Base-by-base conservation (phyloP, 2,797 vertebrate species). In the Prunella strophiata region DNA sequence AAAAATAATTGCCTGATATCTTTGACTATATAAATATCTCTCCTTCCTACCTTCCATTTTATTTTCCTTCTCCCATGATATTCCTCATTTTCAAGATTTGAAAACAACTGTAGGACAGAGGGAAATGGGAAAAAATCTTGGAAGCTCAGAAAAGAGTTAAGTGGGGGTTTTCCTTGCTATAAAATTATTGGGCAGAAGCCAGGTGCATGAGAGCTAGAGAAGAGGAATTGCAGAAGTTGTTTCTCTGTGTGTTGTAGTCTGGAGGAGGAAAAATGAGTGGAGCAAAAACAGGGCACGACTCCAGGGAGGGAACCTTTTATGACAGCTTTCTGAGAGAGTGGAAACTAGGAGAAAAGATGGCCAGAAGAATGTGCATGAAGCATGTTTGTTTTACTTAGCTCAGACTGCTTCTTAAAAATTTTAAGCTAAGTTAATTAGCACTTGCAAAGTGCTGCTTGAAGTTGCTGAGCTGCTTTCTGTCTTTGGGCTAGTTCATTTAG, bases 271-370 rank as follows among this genome's bases (percentile, higher is more conserved):
- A 89, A 88, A 94, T 2, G 17, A 93, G 74, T 38, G 61, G 38
- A 94, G 65, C 65, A 91, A 89, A 94, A 92, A 61, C 93, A 95
- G 91, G 93, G 87, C 95, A 92, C 0, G 9, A 88, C 84, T 94
- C 89, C 82, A 92, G 88, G 89, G 85, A 93, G 50, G 38, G 87
- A 95, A 68, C 63, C 85, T 91, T 91, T 94, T 92, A 73, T 92
- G 91, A 95, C 89, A 96, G 91, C 68, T 94, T 93, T 92, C 79
- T 85, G 75, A 47, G 87, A 93, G 78, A 89, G 78, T 93, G 68
- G 82, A 91, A 96, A 65, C 50, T 58, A 71, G 57, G 63, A 88
- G 82, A 89, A 93, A 94, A 89, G 89, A 91, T 89, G 82, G 75
- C 87, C 87, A 94, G 82, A 85, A 94, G 65, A 95, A 80, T 68